Conservation (phyloP, 2,797 vertebrate genomes). For the Brotula barbata region DNA sequence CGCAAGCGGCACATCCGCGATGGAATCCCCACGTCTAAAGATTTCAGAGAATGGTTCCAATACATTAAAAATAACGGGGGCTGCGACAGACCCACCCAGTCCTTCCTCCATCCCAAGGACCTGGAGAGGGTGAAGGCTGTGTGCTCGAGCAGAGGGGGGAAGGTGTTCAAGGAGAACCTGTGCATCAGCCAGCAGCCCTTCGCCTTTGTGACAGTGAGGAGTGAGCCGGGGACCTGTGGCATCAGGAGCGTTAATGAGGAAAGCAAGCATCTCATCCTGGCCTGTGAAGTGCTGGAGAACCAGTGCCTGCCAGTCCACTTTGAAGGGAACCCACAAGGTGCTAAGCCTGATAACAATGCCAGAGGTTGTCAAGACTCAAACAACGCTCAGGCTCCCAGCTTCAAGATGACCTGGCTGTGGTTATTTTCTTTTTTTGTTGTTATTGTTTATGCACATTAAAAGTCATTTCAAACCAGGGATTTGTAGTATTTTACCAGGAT, state of each 20-base stretch:
- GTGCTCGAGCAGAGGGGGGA: constrained; percentile 70
- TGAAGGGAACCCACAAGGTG: constrained; percentile 66
- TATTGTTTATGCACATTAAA: constrained; percentile 18
- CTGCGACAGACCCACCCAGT: constrained; percentile 78
- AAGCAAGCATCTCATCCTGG: constrained; percentile 79
- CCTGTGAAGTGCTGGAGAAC: constrained; percentile 71
- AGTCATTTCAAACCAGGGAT: not conserved
- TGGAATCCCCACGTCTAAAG: constrained; percentile 37
- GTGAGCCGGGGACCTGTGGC: constrained; percentile 54
- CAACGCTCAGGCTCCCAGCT: constrained; percentile 10
- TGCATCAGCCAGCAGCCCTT: constrained; percentile 78
- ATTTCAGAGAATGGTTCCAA: constrained; percentile 66
- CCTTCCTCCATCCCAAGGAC: constrained; percentile 69
- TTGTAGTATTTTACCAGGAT: no score
- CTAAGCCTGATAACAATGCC: constrained; percentile 62
- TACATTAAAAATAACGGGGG: constrained; percentile 62
- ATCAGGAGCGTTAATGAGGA: constrained; percentile 65
- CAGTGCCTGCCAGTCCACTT: constrained; percentile 78
- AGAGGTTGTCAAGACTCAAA: constrained; percentile 57
- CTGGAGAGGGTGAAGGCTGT: constrained; percentile 68
- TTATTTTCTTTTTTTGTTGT: constrained; percentile 32
- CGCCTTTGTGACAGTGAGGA: constrained; percentile 76
- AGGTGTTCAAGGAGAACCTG: constrained; percentile 60
- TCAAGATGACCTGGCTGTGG: constrained; percentile 35
- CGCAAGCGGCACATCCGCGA: constrained; percentile 66